A percentile compares a stretch with the other conserved stretches of the same genome.
phyloP scores from a whole-genome alignment of 1,140 invertebrate species.

The Batillaria attramentaria region DNA sequence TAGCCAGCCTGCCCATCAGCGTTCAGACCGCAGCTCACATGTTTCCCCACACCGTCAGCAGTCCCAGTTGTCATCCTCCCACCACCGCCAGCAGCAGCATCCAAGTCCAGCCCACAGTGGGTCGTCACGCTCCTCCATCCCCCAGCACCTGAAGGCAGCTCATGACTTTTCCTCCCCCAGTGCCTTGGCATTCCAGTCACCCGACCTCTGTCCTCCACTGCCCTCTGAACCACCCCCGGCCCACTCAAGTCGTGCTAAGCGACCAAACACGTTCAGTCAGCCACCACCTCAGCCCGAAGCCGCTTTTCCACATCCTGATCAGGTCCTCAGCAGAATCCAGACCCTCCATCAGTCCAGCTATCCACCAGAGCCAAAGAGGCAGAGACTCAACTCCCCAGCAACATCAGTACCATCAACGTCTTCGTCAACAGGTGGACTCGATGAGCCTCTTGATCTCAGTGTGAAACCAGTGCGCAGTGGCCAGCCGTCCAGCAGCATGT shows the following conservation, averaged over 20 bases:
- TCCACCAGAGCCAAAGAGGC: neutral
- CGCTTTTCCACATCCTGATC: conserved; percentile 23
- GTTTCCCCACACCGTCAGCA: neutral
- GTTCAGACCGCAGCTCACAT: neutral
- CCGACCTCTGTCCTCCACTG: neutral
- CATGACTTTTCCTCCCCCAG: no score
- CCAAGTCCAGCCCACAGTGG: neutral
- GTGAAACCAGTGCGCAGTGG: no score
- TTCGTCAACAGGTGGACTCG: no score
- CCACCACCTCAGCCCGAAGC: neutral
- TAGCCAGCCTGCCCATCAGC: neutral
- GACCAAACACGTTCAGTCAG: no score
- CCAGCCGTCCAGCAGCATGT: no score
- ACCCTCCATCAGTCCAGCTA: conserved; percentile 15
- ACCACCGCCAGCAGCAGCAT: neutral
- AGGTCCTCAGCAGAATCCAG: conserved; percentile 25
- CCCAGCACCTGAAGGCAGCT: neutral
- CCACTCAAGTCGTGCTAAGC: conserved; percentile 17
- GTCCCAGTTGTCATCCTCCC: neutral
- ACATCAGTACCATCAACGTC: no score
- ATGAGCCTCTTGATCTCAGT: no score
- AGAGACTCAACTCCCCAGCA: neutral
- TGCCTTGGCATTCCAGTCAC: neutral
- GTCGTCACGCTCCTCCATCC: neutral
- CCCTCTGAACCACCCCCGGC: neutral